These are phyloP conservation scores for Atta texana DNA, from an alignment of 1,140 invertebrate genomes.

Conservation along the genomic window DNA sequence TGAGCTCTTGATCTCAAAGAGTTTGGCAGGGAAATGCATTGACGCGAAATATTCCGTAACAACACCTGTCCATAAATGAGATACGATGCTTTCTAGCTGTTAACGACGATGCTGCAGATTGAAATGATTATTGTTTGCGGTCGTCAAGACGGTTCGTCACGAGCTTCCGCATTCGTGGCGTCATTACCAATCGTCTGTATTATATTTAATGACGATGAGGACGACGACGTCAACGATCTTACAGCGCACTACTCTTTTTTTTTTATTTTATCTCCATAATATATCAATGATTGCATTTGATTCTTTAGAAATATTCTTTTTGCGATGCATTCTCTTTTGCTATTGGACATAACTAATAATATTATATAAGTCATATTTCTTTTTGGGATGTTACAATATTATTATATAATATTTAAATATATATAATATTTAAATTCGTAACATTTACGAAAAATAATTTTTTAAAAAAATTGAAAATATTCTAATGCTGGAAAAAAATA, in stretches of 20 bases:
- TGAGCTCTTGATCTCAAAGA: conserved; percentile 6
- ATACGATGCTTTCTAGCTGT: conserved; percentile 78
- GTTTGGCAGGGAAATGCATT: conserved; percentile 1
- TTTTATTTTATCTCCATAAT: conserved; percentile 64
- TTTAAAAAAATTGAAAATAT: neutral
- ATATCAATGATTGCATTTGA: conserved; percentile 53
- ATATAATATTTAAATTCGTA: neutral
- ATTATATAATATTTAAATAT: neutral
- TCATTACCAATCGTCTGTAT: conserved; percentile 68
- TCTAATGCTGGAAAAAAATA: neutral
- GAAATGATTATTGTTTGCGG: conserved; percentile 81
- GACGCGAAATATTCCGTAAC: neutral
- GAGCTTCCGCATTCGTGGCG: conserved; percentile 76
- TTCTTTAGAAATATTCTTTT: conserved; percentile 43
- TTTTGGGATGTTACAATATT: neutral
- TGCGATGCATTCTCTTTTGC: conserved; percentile 45
- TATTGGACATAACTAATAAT: neutral
- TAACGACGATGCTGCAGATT: conserved; percentile 76
- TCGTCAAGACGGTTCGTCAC: conserved; percentile 60
- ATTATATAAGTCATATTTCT: neutral
- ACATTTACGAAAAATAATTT: neutral
- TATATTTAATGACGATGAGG: conserved; percentile 74
- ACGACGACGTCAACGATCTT: conserved; percentile 66
- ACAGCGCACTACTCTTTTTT: conserved; percentile 79
- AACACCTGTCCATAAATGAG: conserved; percentile 76